phyloP scores from a whole-genome alignment of 2,113 vertebrate species.

The Pampusana beccarii region DNA sequence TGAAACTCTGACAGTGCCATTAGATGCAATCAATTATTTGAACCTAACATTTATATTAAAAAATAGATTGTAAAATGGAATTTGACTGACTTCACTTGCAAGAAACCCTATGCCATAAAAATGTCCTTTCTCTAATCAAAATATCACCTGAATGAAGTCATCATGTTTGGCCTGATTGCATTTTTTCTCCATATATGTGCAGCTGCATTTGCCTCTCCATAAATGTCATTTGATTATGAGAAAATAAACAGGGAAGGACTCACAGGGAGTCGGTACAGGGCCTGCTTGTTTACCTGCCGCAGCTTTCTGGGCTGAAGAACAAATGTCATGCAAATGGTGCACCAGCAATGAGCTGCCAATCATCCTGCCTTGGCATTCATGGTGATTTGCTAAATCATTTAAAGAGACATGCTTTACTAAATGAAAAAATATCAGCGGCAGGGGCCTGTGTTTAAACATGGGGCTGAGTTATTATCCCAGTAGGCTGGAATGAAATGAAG shows the following conservation, averaged over 20 bases:
- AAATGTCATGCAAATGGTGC: slow-evolving; percentile 99
- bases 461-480: slow-evolving; percentile 87
- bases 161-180: slow-evolving; percentile 86
- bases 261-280: slow-evolving; percentile 85
- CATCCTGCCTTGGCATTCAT: slow-evolving; percentile 93
- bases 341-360: slow-evolving; percentile 95
- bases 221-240: slow-evolving; percentile 99
- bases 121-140: slow-evolving; percentile 83
- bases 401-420: slow-evolving; percentile 98
- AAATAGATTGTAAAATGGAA: slow-evolving; percentile 67
- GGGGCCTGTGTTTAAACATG: slow-evolving; percentile 92
- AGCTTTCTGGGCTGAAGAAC: slow-evolving; percentile 92
- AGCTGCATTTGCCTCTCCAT: slow-evolving; percentile 85
- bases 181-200: slow-evolving; percentile 85
- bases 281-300: slow-evolving; percentile 96
- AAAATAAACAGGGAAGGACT: slow-evolving; percentile 91
- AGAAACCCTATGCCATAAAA: slow-evolving; percentile 75
- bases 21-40: slow-evolving; percentile 43
- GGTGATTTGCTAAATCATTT: slow-evolving; percentile 95
- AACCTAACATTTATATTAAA: slow-evolving; percentile 62
- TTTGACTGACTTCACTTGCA: slow-evolving; percentile 71
- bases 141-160: slow-evolving; percentile 86
- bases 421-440: slow-evolving; percentile 97
- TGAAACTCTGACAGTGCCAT: slow-evolving; percentile 20
- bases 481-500: slow-evolving; percentile 92